These are phyloP conservation scores for Mesembrinibis cayennensis DNA, from an alignment of 2,113 vertebrate species.

Conservation along the genomic window DNA sequence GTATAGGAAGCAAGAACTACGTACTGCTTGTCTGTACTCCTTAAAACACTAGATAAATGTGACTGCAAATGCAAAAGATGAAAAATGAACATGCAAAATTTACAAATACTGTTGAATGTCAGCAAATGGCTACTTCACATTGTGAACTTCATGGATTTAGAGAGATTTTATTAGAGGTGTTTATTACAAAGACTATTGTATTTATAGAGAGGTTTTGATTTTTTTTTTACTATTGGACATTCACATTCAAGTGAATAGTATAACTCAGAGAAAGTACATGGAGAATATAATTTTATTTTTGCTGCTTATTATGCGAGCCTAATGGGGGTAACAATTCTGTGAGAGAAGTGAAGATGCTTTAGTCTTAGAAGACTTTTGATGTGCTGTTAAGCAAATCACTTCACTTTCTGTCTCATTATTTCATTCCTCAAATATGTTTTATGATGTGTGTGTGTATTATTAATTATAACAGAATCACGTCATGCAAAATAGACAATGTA, in stretches of 20 bases:
- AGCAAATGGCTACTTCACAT: neutral
- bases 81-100: neutral
- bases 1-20: neutral
- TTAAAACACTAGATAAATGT: neutral
- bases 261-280: neutral
- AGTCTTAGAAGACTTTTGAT: neutral
- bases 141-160: neutral
- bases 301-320: neutral
- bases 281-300: neutral
- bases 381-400: neutral
- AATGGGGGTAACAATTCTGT: neutral
- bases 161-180: neutral
- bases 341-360: neutral
- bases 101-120: neutral
- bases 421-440: neutral
- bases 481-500: neutral
- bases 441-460: neutral
- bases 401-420: neutral
- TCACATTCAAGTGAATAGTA: neutral
- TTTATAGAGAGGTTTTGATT: neutral
- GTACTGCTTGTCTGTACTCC: neutral
- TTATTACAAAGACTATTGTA: neutral
- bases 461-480: neutral
- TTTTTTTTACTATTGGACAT: neutral
- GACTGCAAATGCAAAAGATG: neutral